Evolutionary conservation across 1,140 invertebrate genomes (phyloP), one percentile per base, ranked within the genome.

Genomic region (Panagrolaimus sp.): DNA sequence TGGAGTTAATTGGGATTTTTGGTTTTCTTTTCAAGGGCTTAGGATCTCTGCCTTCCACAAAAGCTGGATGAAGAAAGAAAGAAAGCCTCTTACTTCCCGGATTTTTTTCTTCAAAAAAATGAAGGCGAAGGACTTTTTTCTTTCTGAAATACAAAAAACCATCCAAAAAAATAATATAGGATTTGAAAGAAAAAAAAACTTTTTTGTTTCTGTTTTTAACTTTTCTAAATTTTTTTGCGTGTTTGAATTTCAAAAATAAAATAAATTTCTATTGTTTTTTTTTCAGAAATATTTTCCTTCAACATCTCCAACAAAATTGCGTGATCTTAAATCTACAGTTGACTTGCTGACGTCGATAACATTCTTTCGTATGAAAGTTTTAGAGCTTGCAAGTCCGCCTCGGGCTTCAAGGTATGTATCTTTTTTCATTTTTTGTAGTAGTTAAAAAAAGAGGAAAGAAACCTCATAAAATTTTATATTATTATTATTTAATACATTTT

Each of bases 301-400:
- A 2, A 95, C 94, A 7, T 95, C 91, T 78, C 89, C 91, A 55
- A 94, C 96, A 76, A 95, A 98, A 84, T 88, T 99, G 32, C 96
- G 96, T 89, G 96, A 99, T 85, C 86, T 99, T 1, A 99, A 99
- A 83, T 96, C 94, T 43, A 98, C 96, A 1, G 96, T 99, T 0
- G 96, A 99, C 84, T 86, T 99, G 5, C 86, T 99, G 10, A 99
- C 96, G 5, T 96, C 93, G 81, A 99, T 99, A 74, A 99, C 96
- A 47, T 99, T 99, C 89, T 99, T 99, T 86, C 89, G 96, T 71
- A 98, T 99, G 96, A 99, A 99, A 90, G 96, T 98, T 1, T 94
- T 98, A 89, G 96, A 99, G 83, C 84, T 99, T 72, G 91, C 93
- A 14, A 94, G 92, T 87, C 96, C 96, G 58, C 96, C 95, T 0